Evolutionary conservation across 2,113 vertebrate genomes (phyloP), one percentile per base, ranked within the genome.

Genomic region (Muscicapa adusta): DNA sequence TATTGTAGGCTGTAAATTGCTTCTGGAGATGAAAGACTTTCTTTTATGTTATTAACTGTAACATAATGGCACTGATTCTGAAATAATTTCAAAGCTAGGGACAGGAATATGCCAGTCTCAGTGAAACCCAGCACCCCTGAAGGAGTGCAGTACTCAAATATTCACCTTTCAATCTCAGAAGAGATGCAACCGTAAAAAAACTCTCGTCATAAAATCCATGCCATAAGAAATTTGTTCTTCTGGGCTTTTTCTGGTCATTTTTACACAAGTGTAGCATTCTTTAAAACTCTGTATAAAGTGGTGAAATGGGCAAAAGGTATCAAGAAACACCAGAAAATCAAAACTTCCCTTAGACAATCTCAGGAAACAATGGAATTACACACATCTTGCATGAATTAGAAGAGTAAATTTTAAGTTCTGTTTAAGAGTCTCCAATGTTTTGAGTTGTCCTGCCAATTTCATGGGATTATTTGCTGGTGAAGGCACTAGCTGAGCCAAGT

Each of bases 1-100:
- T 82, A 78, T 63, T 74, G 33, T 89, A 93, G 91, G 67, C 66
- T 78, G 62, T 87, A 91, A 94, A 91, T 95, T 94, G 74, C 66
- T 95, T 91, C 77, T 91, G 62, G 85, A 94, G 74, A 82, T 60
- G 70, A 94, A 87, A 94, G 61, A 24, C 24, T 6, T 85, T 79
- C 19, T 91, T 89, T 74, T 80, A 40, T 84, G 40, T 73, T 96
- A 92, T 66, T 93, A 91, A 85, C 66, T 76, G 22, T 53, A 85
- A n/a, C 54, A 66, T 72, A 77, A 77, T 80, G 60, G 56, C 20
- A n/a, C 28, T 54, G 66, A 82, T 94, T 91, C 62, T 79, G 78
- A 85, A 93, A 80, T 58, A 15, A 56, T 90, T 89, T 79, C 71
- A 83, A 83, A 96, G 66, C 74, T 38, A 53, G 48, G 62, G 57